phyloP scores from a whole-genome alignment of 2,113 vertebrate genomes.

The Mionectes macconnelli region DNA sequence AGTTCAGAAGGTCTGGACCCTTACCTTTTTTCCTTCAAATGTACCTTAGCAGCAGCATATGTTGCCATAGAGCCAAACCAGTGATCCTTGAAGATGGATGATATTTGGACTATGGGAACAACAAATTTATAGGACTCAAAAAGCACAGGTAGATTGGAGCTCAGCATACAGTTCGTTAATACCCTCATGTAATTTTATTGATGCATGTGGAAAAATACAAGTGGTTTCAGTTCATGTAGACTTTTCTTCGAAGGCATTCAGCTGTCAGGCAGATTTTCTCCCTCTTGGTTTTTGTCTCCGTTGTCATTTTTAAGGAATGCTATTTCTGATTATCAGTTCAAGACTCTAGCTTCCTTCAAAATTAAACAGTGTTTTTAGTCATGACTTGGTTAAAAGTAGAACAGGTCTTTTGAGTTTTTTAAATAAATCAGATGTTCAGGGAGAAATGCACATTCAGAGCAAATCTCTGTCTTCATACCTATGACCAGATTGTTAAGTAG shows the following conservation, averaged over 20 bases:
- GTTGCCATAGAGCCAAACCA: background rate
- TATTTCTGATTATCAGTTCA: background rate
- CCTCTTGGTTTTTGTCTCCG: background rate
- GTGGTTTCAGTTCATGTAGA: fast-evolving
- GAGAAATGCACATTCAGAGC: background rate
- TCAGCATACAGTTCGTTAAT: background rate
- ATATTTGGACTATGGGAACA: background rate
- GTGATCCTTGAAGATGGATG: background rate
- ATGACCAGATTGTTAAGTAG: background rate
- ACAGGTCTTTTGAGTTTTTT: background rate
- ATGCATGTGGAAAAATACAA: background rate
- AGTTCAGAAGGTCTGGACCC: background rate
- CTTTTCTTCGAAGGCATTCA: background rate
- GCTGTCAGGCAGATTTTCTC: background rate
- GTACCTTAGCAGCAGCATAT: background rate
- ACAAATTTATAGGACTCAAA: background rate
- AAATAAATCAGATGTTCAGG: background rate
- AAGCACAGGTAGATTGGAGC: background rate
- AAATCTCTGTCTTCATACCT: background rate
- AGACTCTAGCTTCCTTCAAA: background rate
- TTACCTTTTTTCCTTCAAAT: background rate
- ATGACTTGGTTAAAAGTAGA: background rate
- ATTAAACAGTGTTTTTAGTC: background rate
- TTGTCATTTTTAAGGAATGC: background rate
- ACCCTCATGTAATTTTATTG: background rate